Evolutionary conservation across 2,113 vertebrate species (phyloP), one percentile per base, ranked within the genome.

Genomic region (Rattus norvegicus): DNA sequence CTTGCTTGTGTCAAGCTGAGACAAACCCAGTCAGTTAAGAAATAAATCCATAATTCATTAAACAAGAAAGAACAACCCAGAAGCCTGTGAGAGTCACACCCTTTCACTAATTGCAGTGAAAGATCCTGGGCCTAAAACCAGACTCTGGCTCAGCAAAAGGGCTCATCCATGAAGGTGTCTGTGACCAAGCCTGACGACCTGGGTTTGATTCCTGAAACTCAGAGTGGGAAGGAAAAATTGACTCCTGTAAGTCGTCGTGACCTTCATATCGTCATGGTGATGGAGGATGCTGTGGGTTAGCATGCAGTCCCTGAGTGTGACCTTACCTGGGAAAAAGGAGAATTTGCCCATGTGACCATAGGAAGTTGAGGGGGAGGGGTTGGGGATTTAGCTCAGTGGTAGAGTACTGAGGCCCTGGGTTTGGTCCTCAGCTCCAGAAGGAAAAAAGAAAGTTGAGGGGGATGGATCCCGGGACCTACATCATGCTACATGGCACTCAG

Each of bases 211-310:
- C 28, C 39, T 1, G 39, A 43, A 28, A 65, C 43, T 49, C 61
- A 47, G 5, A 33, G 84, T 47, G 28, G 43, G 49, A 47, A 47
- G 84, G 43, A 43, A 86, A 5, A 67, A 36, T 6, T 33, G 28
- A 30, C 61, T 67, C 43, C 28, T 3, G 43, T 28, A 49, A 2
- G 5, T 49, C 49, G 26, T 85, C 61, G 7, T 67, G 28, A 67
- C 28, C 28, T 30, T 30, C 13, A 33, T 12, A 33, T 6, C 54
- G 36, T 10, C 43, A 2, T 1, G 11, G 24, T 2, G 17, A 4
- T 16, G 17, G n/a, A 24, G 33, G 47, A 67, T 0, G 4, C 4
- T 0, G 0, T 10, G n/a, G 13, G 56, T n/a, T 22, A 33, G 39
- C 33, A 16, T 63, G 33, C 26, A 69, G 73, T 2, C n/a, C 17